Percentiles rank a stretch among this genome's conserved stretches.
These are phyloP conservation scores for Drosophila grimshawi DNA, from an alignment of 1,140 invertebrate species.

Conservation along the genomic window DNA sequence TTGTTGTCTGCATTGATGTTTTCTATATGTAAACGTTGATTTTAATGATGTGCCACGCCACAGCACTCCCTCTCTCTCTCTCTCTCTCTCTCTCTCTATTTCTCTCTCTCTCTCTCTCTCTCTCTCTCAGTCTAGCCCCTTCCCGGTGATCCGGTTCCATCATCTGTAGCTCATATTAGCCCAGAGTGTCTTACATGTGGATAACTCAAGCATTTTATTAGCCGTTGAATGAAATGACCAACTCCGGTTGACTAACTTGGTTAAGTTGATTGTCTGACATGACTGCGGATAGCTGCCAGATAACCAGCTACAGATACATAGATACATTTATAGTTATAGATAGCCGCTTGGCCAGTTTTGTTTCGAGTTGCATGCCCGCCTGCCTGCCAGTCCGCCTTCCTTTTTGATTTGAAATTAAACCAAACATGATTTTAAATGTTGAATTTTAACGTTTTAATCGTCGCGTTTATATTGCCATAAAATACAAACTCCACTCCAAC, in stretches of 20 bases:
- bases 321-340: constrained; percentile 20
- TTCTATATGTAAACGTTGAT: constrained; percentile 80
- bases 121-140: not conserved
- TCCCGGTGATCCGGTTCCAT: too few relatives aligned
- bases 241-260: constrained; percentile 80
- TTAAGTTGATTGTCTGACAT: constrained; percentile 83
- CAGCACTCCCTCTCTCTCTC: constrained; percentile 27
- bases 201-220: constrained; percentile 83
- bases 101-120: too few relatives aligned
- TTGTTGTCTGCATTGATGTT: constrained; percentile 81
- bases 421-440: constrained; percentile 82
- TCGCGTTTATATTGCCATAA: constrained; percentile 82
- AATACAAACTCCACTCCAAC: constrained; percentile 56
- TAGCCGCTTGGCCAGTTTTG: constrained; percentile 62
- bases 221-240: constrained; percentile 82
- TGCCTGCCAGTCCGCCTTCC: not conserved
- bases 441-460: constrained; percentile 81
- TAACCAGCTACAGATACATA: constrained; percentile 38
- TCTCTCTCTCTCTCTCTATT: not conserved
- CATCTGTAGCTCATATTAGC: constrained; percentile 1
- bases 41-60: constrained; percentile 78
- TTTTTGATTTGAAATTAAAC: constrained; percentile 73
- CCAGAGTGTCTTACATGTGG: constrained; percentile 54
- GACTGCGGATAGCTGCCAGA: constrained; percentile 68
- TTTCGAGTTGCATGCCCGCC: constrained; percentile 20